Conservation (phyloP, 1,140 invertebrate genomes). For the Lordiphosa clarofinis region DNA sequence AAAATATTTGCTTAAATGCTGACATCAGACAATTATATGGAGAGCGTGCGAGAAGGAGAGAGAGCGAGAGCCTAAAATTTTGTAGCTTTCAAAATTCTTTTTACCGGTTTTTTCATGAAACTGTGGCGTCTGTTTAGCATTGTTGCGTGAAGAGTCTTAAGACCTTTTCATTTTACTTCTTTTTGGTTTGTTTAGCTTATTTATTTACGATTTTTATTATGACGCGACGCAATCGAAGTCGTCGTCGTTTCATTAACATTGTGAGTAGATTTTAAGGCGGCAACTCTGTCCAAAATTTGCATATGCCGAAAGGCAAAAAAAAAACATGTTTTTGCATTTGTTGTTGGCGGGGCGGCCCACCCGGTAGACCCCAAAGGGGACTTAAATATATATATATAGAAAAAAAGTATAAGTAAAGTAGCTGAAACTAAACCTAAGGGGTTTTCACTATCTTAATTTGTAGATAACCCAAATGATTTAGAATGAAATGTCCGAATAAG, state of each 20-base stretch:
- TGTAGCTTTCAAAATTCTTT: slow-evolving; percentile 12
- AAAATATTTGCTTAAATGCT: slow-evolving; percentile 73
- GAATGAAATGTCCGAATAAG: too few species aligned
- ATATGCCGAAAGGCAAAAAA: slow-evolving; percentile 36
- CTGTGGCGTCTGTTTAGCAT: slow-evolving; percentile 61
- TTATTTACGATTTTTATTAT: slow-evolving; percentile 66
- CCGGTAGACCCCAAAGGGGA: neutral
- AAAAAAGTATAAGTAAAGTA: too few species aligned
- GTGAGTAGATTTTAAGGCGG: slow-evolving; percentile 1
- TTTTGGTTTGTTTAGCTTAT: slow-evolving; percentile 30
- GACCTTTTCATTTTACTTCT: slow-evolving; percentile 22
- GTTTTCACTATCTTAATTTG: too few species aligned
- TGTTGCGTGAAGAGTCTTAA: slow-evolving; percentile 63
- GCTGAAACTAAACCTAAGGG: too few species aligned
- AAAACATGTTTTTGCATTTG: slow-evolving; percentile 25
- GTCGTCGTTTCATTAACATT: slow-evolving; percentile 45
- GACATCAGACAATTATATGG: slow-evolving; percentile 57
- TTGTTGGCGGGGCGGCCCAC: slow-evolving; percentile 8
- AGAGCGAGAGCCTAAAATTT: slow-evolving; percentile 26
- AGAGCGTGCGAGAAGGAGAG: slow-evolving; percentile 12
- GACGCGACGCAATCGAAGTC: slow-evolving; percentile 20
- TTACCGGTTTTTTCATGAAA: slow-evolving; percentile 50
- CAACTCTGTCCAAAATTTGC: slow-evolving; percentile 29
- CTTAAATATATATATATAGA: too few species aligned
- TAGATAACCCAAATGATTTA: too few species aligned